These are phyloP conservation scores for Chloropsis cyanopogon DNA, from an alignment of 2,113 vertebrate genomes.

Conservation along the genomic window DNA sequence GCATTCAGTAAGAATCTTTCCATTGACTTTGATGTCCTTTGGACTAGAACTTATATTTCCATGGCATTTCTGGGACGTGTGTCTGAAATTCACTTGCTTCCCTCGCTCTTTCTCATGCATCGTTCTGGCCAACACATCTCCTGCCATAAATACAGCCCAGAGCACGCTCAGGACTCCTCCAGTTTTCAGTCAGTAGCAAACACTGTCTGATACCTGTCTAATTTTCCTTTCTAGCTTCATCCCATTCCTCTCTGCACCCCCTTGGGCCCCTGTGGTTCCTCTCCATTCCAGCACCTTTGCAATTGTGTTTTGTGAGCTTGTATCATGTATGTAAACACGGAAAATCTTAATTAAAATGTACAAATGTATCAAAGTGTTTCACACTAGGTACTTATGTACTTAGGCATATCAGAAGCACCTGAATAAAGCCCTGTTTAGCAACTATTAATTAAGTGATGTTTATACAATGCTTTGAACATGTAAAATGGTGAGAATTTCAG, in stretches of 20 bases:
- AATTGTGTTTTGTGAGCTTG: not conserved
- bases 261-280: not conserved
- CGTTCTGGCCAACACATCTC: not conserved
- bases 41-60: constrained; percentile 17
- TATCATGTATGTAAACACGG: not conserved
- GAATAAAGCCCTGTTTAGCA: constrained; percentile 24
- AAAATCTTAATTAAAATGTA: constrained; percentile 12
- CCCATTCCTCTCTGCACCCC: not conserved
- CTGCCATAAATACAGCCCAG: not conserved
- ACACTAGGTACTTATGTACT: not conserved
- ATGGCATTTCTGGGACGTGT: not conserved
- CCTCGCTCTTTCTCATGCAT: not conserved
- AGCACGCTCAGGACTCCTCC: not conserved
- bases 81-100: constrained; percentile 20
- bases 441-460: constrained; percentile 30
- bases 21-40: constrained; percentile 50
- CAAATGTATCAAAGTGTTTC: constrained; percentile 25
- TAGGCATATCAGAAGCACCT: not conserved
- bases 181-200: not conserved
- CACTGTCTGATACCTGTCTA: not conserved
- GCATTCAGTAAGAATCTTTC: constrained; percentile 26
- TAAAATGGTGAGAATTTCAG: not conserved
- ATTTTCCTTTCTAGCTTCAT: not conserved
- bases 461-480: constrained; percentile 23
- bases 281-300: not conserved